A percentile compares a stretch with the other conserved stretches of the same genome.
Conservation (phyloP, 2,113 vertebrate genomes). For the Catharus fuscescens region DNA sequence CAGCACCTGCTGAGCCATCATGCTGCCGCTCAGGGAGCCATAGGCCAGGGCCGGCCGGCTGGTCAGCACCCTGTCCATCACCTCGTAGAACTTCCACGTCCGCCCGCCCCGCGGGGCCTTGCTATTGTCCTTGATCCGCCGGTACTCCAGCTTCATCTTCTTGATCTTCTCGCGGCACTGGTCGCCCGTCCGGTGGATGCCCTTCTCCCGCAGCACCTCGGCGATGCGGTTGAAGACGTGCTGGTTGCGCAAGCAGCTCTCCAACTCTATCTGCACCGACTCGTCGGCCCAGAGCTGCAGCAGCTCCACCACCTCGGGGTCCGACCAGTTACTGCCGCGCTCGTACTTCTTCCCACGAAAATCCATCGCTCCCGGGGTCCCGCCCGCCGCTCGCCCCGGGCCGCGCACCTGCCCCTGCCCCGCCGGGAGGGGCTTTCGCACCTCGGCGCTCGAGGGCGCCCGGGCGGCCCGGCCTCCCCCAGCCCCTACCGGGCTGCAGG, state of each 20-base stretch:
- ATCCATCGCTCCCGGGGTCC: constrained; percentile 74
- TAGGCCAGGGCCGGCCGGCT: constrained; percentile 82
- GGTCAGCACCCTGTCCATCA: constrained; percentile 88
- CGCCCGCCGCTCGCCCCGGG: neutral
- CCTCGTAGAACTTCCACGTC: constrained; percentile 89
- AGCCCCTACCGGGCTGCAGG: neutral
- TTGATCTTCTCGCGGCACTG: constrained; percentile 92
- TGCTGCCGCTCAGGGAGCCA: constrained; percentile 72
- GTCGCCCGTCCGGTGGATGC: constrained; percentile 84
- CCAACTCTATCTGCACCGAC: constrained; percentile 84
- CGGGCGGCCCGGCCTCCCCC: neutral
- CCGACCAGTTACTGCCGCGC: constrained; percentile 89
- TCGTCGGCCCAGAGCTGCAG: constrained; percentile 89
- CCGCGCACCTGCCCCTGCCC: neutral
- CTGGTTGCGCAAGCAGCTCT: constrained; percentile 89
- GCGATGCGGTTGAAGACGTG: constrained; percentile 90
- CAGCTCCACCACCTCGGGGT: constrained; percentile 88
- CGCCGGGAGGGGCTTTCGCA: neutral
- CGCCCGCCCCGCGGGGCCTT: constrained; percentile 77
- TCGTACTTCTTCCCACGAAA: constrained; percentile 86
- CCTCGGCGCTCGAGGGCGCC: neutral
- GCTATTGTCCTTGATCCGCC: constrained; percentile 86
- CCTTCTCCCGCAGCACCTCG: constrained; percentile 82
- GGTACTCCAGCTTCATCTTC: constrained; percentile 93
- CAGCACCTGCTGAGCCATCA: constrained; percentile 80